Base-by-base conservation (phyloP, 2,797 vertebrate species). In the Eutrigla gurnardus region DNA sequence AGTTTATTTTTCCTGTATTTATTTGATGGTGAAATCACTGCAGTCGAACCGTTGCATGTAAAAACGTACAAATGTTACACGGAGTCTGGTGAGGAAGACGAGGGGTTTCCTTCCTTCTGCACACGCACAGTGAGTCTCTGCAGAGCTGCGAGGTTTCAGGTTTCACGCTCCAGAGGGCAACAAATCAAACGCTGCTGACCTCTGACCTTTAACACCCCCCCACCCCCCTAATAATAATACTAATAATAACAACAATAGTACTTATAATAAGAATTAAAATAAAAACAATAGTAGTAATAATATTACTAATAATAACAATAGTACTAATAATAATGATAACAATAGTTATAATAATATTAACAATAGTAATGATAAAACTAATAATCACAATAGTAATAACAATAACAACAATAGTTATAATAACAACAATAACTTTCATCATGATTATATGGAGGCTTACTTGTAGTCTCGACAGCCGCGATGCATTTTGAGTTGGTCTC, bases 121-220 rank as follows among this genome's bases (percentile, higher is more conserved):
- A 50, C 72, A 12, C 33, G 70, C 72, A 78, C 78, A 45, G 80
- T 73, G 18, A 3, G 65, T 54, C 54, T 65, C 65, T 78, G 80
- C 63, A 39, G 81, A 66, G 70, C 59, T 0, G 39, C 0, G 32
- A 62, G 62, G 86, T 47, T 73, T 92, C 69, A 70, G 33, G 71
- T 92, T 92, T 92, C 89, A 84, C 71, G 43, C 78, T 86, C 77
- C 75, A 72, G 85, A 78, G 84, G 47, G 73, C 86, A 78, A 87
- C 89, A 90, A 90, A 93, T 92, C 91, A 91, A 81, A 81, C 78
- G 63, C 65, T 66, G 81, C 88, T 90, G 89, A 93, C 91, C 89
- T 84, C 61, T 64, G 62, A 82, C 87, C 84, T 81, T 79, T 73
- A 53, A 43, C 60, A 5, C 32, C 43, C 25, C 3, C 32, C 4